A percentile compares a stretch with the other conserved stretches of the same genome.
These are phyloP conservation scores for Struthio camelus DNA, from an alignment of 2,113 vertebrate species.

Conservation along the genomic window DNA sequence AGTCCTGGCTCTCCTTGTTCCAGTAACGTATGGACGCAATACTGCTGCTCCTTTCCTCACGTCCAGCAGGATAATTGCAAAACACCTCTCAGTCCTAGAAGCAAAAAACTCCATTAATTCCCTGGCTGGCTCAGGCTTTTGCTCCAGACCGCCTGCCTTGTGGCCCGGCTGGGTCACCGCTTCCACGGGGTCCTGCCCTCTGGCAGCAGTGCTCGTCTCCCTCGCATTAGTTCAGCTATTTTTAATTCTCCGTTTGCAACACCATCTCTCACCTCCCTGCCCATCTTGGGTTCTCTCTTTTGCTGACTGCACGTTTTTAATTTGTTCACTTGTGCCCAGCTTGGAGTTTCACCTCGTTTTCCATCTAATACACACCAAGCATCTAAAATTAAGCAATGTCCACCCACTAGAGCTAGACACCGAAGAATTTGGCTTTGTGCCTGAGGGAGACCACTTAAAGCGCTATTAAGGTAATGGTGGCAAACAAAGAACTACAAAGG, in stretches of 20 bases:
- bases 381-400: not conserved
- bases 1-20: not conserved
- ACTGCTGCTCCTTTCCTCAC: not conserved
- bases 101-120: not conserved
- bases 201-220: rapidly evolving
- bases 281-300: not conserved
- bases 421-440: not conserved
- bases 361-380: not conserved
- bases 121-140: not conserved
- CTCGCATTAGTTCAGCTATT: not conserved
- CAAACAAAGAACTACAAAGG: not conserved
- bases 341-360: not conserved
- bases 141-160: not conserved
- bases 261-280: not conserved
- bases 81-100: not conserved
- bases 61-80: not conserved
- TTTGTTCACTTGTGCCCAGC: not conserved
- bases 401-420: not conserved
- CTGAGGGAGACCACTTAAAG: not conserved
- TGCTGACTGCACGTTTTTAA: not conserved
- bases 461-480: not conserved
- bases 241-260: not conserved
- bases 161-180: rapidly evolving
- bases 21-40: not conserved
- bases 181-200: not conserved